Evolutionary conservation across 2,888 invertebrate genomes (phyloP).

Genomic region (Blera fallax): DNA sequence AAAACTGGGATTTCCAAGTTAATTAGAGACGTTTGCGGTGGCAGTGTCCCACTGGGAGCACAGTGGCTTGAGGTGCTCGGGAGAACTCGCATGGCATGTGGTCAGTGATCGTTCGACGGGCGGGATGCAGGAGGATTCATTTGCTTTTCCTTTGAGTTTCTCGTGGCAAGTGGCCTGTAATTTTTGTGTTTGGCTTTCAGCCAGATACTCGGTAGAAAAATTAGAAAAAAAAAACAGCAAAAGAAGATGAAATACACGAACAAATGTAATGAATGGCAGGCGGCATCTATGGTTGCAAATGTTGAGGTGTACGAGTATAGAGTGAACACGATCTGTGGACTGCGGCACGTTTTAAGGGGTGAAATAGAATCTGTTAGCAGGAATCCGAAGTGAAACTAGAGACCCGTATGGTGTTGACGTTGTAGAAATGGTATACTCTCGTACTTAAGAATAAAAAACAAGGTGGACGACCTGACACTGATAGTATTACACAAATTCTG

Average conservation of each 20-base stretch:
- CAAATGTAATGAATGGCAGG: constrained; percentile 4
- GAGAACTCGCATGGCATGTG: constrained; percentile 13
- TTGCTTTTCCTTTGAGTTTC: neutral
- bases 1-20: constrained; percentile 29
- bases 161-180: constrained; percentile 43
- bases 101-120: neutral
- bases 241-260: neutral
- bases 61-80: constrained; percentile 5
- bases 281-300: constrained; percentile 10
- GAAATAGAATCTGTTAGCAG: neutral
- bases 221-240: no score
- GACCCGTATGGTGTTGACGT: no score
- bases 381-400: neutral
- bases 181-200: constrained; percentile 37
- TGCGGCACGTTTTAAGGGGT: neutral
- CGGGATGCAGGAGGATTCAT: neutral
- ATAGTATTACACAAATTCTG: no score
- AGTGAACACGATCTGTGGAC: constrained; percentile 7
- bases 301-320: constrained; percentile 17
- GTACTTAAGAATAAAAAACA: no score
- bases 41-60: neutral
- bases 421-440: no score
- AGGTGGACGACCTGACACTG: no score
- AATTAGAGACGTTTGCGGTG: constrained; percentile 3
- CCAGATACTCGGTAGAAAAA: constrained; percentile 16